Evolutionary conservation across 2,113 vertebrate genomes (phyloP).

Genomic region (Micronisus gabar): DNA sequence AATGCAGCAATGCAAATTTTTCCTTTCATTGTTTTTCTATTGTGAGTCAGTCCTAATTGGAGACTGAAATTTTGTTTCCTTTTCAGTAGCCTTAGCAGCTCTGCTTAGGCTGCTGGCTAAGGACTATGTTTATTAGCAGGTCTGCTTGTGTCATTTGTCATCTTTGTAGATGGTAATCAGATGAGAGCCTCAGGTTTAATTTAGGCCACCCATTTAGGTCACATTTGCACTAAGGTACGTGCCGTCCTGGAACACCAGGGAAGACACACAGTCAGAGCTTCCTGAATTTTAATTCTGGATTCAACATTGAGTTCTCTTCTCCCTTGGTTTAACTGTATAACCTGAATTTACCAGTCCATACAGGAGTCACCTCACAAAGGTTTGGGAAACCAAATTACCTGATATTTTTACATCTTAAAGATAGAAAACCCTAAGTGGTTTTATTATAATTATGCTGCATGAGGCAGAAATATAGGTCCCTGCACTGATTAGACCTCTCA

Average conservation of each 20-base stretch:
- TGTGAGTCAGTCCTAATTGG: background rate
- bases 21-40: background rate
- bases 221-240: background rate
- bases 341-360: background rate
- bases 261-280: background rate
- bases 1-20: background rate
- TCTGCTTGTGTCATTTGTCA: background rate
- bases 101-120: background rate
- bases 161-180: background rate
- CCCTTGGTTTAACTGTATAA: background rate
- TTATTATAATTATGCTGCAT: background rate
- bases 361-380: background rate
- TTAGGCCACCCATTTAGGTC: background rate
- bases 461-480: background rate
- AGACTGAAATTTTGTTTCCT: background rate
- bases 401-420: background rate
- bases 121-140: background rate
- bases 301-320: background rate
- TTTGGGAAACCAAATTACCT: background rate
- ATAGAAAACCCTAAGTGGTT: background rate
- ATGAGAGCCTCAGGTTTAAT: background rate
- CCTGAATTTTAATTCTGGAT: background rate
- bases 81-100: background rate
- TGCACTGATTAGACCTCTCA: background rate
- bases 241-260: background rate